A percentile compares a stretch with the other conserved stretches of the same genome.
Conservation (phyloP, 2,113 vertebrate species). For the Isurus oxyrinchus region DNA sequence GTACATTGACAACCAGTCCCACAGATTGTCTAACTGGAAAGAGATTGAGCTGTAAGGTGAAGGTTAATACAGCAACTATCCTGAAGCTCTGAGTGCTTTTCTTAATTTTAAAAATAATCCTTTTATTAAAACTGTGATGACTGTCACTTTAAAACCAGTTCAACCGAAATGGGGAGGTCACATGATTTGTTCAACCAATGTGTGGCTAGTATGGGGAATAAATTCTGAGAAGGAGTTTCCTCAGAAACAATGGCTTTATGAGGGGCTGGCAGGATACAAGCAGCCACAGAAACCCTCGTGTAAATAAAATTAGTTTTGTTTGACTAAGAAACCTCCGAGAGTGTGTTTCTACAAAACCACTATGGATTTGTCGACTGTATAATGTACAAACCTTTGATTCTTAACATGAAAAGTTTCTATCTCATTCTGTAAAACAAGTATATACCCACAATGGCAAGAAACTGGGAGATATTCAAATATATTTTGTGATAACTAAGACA, state of each 20-base stretch:
- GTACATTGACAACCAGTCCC: not conserved
- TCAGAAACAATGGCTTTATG: no score
- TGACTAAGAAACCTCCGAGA: no score
- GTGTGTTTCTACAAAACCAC: not conserved
- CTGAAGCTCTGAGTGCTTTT: not conserved
- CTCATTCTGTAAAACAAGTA: not conserved
- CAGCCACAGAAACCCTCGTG: no score
- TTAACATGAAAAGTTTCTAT: not conserved
- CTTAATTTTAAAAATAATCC: not conserved
- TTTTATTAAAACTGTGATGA: no score
- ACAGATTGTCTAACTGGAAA: not conserved
- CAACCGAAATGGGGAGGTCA: no score
- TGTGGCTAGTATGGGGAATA: no score
- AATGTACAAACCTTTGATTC: not conserved
- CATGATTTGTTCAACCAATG: no score
- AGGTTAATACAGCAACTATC: not conserved
- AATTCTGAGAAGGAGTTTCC: no score
- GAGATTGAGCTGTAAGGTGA: not conserved
- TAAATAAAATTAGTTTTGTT: no score
- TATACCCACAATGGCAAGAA: no score
- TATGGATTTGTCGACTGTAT: not conserved
- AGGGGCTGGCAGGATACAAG: no score
- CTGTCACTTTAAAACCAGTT: no score
- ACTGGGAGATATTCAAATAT: not conserved
- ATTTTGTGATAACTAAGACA: not conserved